Conservation (phyloP, 2,797 vertebrate species). For the Holocentrus rufus region DNA sequence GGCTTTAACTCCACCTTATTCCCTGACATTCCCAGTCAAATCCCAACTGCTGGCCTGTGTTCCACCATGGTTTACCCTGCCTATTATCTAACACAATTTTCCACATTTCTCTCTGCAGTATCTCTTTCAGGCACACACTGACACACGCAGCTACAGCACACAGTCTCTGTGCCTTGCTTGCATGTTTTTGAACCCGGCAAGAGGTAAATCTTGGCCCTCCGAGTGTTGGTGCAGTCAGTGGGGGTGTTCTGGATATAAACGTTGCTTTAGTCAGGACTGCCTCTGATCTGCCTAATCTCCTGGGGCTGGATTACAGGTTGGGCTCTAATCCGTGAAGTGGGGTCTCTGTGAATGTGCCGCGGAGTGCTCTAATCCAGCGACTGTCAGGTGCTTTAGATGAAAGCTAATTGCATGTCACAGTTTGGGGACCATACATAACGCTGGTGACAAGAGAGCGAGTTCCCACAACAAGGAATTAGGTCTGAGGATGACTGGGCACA, state of each 20-base stretch:
- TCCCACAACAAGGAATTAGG: constrained; percentile 55
- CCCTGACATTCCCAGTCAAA: constrained; percentile 22
- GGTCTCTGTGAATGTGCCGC: constrained; percentile 72
- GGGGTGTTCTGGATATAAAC: constrained; percentile 72
- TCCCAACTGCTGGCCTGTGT: constrained; percentile 74
- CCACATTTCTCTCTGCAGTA: constrained; percentile 41
- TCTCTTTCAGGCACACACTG: constrained; percentile 54
- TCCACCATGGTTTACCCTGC: constrained; percentile 29
- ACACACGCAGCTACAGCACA: not conserved
- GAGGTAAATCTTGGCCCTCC: constrained; percentile 71
- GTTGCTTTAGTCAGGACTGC: constrained; percentile 74
- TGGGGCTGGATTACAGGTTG: constrained; percentile 78
- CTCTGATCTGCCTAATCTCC: constrained; percentile 80
- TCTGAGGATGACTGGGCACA: constrained; percentile 41
- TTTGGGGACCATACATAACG: constrained; percentile 62
- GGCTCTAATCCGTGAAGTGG: constrained; percentile 78
- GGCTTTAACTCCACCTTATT: not conserved
- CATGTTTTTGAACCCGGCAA: constrained; percentile 59
- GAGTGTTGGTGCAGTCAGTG: constrained; percentile 66
- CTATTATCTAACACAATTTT: constrained; percentile 38
- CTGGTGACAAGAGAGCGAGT: constrained; percentile 58
- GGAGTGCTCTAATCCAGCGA: constrained; percentile 73
- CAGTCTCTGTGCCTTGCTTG: constrained; percentile 38
- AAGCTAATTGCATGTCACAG: constrained; percentile 80
- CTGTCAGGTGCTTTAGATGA: constrained; percentile 79